Percentiles rank a stretch among this genome's conserved stretches.
Conservation (phyloP, 2,797 vertebrate species). For the Typhlichthys eigenmanni region DNA sequence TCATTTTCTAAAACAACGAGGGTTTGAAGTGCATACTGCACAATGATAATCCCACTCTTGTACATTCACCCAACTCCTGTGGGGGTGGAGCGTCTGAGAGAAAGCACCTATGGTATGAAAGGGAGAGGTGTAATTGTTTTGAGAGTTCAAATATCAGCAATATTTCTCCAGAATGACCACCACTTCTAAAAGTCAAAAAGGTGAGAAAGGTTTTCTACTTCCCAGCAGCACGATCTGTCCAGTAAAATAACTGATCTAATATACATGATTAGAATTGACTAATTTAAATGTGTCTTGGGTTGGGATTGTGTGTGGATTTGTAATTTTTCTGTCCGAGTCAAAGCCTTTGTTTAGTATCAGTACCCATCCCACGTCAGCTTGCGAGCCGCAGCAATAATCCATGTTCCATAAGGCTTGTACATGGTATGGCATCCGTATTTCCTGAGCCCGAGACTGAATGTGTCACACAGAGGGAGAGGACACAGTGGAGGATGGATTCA, state of each 20-base stretch:
- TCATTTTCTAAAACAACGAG: too few relatives aligned
- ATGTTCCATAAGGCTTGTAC: constrained; percentile 24
- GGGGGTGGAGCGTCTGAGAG: too few relatives aligned
- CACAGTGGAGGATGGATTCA: constrained; percentile 32
- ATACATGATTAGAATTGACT: constrained; percentile 35
- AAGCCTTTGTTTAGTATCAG: constrained; percentile 14
- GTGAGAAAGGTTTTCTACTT: constrained; percentile 18
- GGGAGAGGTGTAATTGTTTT: too few relatives aligned
- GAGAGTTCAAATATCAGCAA: too few relatives aligned
- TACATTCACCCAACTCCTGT: too few relatives aligned
- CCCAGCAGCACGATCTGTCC: constrained; percentile 39
- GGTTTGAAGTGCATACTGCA: too few relatives aligned
- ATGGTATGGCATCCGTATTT: constrained; percentile 24
- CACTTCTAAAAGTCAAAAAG: constrained; percentile 29
- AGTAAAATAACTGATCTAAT: constrained; percentile 35
- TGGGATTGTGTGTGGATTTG: constrained; percentile 18
- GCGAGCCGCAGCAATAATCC: constrained; percentile 38
- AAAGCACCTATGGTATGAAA: too few relatives aligned
- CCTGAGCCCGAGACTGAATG: constrained; percentile 23
- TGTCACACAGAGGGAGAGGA: constrained; percentile 17
- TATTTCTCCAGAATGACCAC: background rate
- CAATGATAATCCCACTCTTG: too few relatives aligned
- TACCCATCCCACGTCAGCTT: constrained; percentile 13
- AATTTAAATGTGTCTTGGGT: constrained; percentile 33
- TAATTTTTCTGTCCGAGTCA: constrained; percentile 16